A percentile compares a stretch with the other conserved stretches of the same genome.
phyloP scores from a whole-genome alignment of 2,113 vertebrate species.

The Anguilla rostrata region DNA sequence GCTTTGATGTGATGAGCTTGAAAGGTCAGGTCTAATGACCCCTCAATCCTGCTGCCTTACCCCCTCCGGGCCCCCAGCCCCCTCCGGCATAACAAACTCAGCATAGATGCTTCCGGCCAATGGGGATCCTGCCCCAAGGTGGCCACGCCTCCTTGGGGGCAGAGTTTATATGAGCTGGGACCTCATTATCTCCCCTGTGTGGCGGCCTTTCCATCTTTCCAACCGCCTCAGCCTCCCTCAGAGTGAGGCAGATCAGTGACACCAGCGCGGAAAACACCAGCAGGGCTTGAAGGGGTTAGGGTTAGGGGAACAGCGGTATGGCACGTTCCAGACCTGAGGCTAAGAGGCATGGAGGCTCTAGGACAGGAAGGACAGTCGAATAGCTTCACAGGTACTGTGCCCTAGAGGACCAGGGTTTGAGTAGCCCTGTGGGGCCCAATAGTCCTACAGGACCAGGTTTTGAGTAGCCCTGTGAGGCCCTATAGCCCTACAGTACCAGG shows the following conservation, averaged over 20 bases:
- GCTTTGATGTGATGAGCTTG: slow-evolving; percentile 27
- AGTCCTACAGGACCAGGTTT: no score
- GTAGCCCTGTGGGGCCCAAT: no score
- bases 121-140: neutral
- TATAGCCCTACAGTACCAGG: no score
- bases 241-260: neutral
- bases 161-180: neutral
- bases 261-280: neutral
- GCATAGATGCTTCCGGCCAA: neutral
- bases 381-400: neutral
- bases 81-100: neutral
- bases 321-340: no score
- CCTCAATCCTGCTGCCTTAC: neutral
- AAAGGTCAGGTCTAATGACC: neutral
- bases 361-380: neutral
- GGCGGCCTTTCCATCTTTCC: neutral
- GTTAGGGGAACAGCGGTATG: no score
- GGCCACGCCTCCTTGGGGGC: neutral
- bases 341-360: neutral
- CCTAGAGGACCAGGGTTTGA: no score
- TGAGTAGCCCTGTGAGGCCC: no score
- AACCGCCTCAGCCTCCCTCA: neutral
- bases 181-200: neutral
- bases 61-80: neutral
- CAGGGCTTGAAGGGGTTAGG: no score